A percentile compares a stretch with the other conserved stretches of the same genome.
phyloP scores from a whole-genome alignment of 2,113 vertebrate genomes.

The Lamprologus ornatipinnis region DNA sequence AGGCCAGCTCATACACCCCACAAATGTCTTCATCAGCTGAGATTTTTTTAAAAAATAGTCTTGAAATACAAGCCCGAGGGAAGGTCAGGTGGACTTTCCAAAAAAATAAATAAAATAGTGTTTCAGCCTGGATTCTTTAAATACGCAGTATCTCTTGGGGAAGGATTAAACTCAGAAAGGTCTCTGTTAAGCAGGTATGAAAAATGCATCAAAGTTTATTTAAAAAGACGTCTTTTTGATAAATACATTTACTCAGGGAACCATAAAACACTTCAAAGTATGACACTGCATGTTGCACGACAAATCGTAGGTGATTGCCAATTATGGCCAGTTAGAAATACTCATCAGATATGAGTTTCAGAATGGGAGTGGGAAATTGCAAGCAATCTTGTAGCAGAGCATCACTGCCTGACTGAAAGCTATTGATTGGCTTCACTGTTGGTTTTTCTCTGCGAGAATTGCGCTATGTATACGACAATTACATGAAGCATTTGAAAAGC shows the following conservation, averaged over 20 bases:
- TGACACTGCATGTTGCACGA: not conserved
- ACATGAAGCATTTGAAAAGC: not conserved
- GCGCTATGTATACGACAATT: not conserved
- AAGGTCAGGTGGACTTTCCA: not conserved
- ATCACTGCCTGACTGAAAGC: slow-evolving; percentile 15
- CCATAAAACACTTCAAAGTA: not conserved
- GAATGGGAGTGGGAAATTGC: not conserved
- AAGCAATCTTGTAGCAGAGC: not conserved
- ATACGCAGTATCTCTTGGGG: not conserved
- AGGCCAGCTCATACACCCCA: not conserved
- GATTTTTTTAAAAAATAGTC: not conserved
- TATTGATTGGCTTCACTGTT: slow-evolving; percentile 24
- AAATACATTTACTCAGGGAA: not conserved
- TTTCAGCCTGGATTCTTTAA: not conserved
- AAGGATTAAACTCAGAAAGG: not conserved
- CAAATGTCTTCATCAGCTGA: not conserved
- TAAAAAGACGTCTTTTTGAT: not conserved
- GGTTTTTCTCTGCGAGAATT: not conserved
- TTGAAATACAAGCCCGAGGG: not conserved
- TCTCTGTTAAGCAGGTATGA: not conserved
- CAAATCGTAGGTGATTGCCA: not conserved
- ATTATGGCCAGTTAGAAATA: not conserved
- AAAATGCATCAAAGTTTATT: not conserved
- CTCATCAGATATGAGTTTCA: not conserved
- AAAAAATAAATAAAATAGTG: not conserved